Conservation (phyloP, 1,140 invertebrate species). For the Trichonephila clavipes region DNA sequence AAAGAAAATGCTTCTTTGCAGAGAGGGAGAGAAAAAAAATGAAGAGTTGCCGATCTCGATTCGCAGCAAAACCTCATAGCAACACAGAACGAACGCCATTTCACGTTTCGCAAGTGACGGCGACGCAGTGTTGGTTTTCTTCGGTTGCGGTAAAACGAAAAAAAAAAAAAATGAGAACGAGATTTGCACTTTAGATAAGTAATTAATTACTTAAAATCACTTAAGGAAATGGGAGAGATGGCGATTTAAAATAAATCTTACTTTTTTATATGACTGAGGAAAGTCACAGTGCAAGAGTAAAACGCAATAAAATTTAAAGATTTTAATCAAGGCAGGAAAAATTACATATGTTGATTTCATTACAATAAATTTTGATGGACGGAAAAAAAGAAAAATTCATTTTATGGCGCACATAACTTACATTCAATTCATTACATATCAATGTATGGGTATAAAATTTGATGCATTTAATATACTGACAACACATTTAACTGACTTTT, state of each 20-base stretch:
- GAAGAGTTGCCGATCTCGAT: neutral
- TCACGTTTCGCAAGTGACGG: neutral
- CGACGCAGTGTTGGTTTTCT: neutral
- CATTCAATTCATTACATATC: too few relatives aligned
- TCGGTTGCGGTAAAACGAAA: neutral
- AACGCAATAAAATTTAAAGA: too few relatives aligned
- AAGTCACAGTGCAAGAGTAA: too few relatives aligned
- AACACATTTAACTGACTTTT: too few relatives aligned
- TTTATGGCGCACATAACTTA: too few relatives aligned
- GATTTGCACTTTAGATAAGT: neutral
- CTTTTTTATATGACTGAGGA: neutral
- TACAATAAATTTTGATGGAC: too few relatives aligned
- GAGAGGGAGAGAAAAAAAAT: neutral
- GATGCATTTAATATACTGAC: too few relatives aligned
- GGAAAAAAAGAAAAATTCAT: too few relatives aligned
- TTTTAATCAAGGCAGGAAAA: too few relatives aligned
- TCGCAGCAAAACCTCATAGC: neutral
- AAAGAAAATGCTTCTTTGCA: neutral
- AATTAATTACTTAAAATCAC: neutral
- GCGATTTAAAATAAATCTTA: neutral
- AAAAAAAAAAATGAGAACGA: neutral
- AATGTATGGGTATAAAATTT: too few relatives aligned
- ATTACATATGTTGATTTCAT: too few relatives aligned
- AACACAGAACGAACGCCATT: neutral
- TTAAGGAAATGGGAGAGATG: neutral